These are phyloP conservation scores for Drosophila borborema DNA, from an alignment of 2,888 invertebrate genomes.

Conservation along the genomic window DNA sequence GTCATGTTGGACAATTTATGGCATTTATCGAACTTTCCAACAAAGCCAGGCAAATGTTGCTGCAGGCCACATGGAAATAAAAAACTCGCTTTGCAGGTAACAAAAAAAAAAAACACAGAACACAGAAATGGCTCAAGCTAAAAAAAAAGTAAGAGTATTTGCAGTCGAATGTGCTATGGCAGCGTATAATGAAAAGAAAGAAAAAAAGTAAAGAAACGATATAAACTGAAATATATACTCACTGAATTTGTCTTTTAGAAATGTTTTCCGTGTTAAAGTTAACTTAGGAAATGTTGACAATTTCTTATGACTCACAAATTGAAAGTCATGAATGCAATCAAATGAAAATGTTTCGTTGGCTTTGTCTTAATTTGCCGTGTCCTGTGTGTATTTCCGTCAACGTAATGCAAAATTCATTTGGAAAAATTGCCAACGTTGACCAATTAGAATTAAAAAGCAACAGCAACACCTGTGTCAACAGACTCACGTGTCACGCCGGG, in stretches of 20 bases:
- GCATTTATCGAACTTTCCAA: slow-evolving; percentile 53
- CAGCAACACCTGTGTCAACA: slow-evolving; percentile 68
- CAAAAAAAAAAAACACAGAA: neutral
- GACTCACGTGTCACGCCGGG: slow-evolving; percentile 32
- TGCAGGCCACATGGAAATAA: slow-evolving; percentile 25
- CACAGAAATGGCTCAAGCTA: neutral
- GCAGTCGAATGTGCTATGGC: neutral
- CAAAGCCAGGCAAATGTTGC: slow-evolving; percentile 21
- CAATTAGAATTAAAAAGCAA: slow-evolving; percentile 65
- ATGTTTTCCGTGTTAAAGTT: neutral
- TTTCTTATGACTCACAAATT: slow-evolving; percentile 29
- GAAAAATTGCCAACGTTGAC: slow-evolving; percentile 64
- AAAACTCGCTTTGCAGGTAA: slow-evolving; percentile 25
- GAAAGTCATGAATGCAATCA: slow-evolving; percentile 42
- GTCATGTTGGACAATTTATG: slow-evolving; percentile 61
- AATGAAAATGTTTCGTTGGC: slow-evolving; percentile 28
- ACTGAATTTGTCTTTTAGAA: neutral
- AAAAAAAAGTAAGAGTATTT: neutral
- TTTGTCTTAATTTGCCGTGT: slow-evolving; percentile 28
- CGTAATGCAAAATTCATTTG: slow-evolving; percentile 62
- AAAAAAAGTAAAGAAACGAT: no score
- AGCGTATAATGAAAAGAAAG: neutral
- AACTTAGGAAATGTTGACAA: neutral
- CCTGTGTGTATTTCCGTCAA: slow-evolving; percentile 31
- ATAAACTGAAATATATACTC: neutral